Evolutionary conservation across 2,113 vertebrate species (phyloP).

Genomic region (Microcebus lehilahytsara): DNA sequence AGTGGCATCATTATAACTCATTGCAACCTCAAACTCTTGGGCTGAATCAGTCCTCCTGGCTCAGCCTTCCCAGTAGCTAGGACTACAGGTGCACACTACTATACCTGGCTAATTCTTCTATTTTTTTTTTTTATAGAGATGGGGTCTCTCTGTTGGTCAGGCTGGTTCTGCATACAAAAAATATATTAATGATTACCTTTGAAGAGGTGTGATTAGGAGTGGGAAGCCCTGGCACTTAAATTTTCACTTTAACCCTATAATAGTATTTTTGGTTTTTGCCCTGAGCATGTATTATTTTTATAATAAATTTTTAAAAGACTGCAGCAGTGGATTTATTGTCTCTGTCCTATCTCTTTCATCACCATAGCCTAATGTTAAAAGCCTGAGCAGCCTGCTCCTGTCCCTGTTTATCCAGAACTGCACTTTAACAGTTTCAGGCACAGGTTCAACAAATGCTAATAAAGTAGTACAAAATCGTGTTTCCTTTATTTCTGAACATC

Average conservation of each 20-base stretch:
- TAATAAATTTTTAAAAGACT: neutral
- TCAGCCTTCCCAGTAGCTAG: too few relatives aligned
- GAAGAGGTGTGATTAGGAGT: neutral
- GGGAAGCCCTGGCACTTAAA: neutral
- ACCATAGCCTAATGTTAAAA: neutral
- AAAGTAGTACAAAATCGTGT: neutral
- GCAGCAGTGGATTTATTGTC: neutral
- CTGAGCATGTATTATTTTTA: neutral
- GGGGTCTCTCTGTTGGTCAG: too few relatives aligned
- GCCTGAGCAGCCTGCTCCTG: neutral
- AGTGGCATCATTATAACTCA: too few relatives aligned
- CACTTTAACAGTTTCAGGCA: neutral
- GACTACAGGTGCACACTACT: too few relatives aligned
- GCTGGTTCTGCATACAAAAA: neutral
- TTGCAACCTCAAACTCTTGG: too few relatives aligned
- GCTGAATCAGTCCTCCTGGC: too few relatives aligned
- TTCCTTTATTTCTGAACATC: neutral
- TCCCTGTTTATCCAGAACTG: neutral
- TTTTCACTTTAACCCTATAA: constrained; percentile 9
- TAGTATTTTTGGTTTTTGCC: neutral
- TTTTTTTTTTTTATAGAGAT: too few relatives aligned
- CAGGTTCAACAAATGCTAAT: neutral
- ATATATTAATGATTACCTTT: neutral
- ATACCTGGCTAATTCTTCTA: too few relatives aligned
- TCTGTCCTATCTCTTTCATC: neutral